Evolutionary conservation across 2,113 vertebrate genomes (phyloP).

Genomic region (Silurus meridionalis): DNA sequence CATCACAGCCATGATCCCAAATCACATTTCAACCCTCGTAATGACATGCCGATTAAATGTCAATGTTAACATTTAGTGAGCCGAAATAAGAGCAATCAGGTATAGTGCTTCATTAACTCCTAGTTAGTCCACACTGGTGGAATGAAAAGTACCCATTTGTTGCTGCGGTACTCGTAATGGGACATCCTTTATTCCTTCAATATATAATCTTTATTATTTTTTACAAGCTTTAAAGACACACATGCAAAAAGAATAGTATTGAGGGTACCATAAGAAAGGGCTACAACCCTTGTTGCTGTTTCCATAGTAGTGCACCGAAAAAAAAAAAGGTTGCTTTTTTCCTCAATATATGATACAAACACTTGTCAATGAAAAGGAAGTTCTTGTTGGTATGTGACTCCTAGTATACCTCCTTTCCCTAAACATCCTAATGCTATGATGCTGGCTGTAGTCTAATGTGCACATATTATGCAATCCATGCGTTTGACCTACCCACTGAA

Average conservation of each 20-base stretch:
- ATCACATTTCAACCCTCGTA: background rate
- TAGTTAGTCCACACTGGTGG: background rate
- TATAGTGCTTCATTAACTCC: background rate
- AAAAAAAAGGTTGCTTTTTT: background rate
- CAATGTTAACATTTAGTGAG: background rate
- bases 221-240: background rate
- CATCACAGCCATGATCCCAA: background rate
- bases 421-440: background rate
- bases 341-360: background rate
- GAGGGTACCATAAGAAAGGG: background rate
- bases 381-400: background rate
- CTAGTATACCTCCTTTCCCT: background rate
- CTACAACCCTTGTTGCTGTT: background rate
- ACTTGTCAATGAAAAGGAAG: background rate
- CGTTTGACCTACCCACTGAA: slow-evolving; percentile 34
- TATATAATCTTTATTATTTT: background rate
- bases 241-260: background rate
- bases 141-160: background rate
- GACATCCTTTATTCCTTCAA: background rate
- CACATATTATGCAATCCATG: background rate
- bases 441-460: background rate
- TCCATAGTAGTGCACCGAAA: background rate
- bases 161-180: background rate
- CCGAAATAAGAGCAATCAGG: background rate
- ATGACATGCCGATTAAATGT: background rate